Conservation (phyloP, 1,140 invertebrate species). For the Eulimnadia texana region DNA sequence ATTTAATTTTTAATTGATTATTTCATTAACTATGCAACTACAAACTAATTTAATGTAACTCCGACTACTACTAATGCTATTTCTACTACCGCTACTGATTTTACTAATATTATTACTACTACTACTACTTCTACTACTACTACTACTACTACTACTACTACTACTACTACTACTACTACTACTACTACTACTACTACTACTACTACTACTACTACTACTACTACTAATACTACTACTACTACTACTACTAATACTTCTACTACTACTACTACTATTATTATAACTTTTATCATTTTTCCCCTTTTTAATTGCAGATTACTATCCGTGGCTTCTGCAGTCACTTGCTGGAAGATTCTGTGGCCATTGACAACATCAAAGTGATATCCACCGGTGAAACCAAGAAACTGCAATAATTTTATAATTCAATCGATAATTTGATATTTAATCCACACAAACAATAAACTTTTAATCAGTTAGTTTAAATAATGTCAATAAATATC, state of each 20-base stretch:
- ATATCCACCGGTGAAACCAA: too few species aligned
- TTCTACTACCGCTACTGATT: not conserved
- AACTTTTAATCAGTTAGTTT: not conserved
- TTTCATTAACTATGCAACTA: not conserved
- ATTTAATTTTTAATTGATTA: not conserved
- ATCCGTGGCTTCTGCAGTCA: not conserved
- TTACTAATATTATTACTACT: not conserved
- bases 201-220: not conserved
- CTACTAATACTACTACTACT: not conserved
- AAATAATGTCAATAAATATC: not conserved
- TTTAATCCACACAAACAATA: not conserved
- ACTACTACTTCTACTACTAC: not conserved
- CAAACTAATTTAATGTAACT: too few species aligned
- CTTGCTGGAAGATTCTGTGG: not conserved
- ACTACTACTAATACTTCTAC: not conserved
- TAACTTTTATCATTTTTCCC: not conserved
- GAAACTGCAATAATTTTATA: not conserved
- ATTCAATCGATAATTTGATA: not conserved
- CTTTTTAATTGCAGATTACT: not conserved
- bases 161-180: not conserved
- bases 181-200: not conserved
- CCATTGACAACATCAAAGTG: too few species aligned
- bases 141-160: not conserved
- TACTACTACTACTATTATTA: not conserved
- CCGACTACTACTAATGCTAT: not conserved